Evolutionary conservation across 2,888 invertebrate genomes (phyloP), one percentile per base, ranked within the genome.

Genomic region (Cosmia trapezina): DNA sequence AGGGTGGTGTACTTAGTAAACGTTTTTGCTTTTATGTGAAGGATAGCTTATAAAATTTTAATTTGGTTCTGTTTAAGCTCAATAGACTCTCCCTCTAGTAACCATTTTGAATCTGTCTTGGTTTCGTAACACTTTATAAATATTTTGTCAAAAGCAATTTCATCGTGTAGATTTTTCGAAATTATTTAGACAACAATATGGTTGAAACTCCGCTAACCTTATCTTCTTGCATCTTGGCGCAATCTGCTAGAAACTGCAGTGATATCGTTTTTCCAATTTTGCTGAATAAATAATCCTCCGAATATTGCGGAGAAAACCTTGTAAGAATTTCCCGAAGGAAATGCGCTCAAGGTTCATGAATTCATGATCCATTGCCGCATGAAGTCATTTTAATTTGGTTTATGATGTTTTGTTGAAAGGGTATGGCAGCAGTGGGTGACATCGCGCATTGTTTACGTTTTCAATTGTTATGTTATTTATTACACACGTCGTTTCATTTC

Each of bases 391-490:
- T 61, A 49, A 66, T 73, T 70, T 70, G 54, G 28, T 79, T 83
- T 70, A 76, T 54, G 49, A 61, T 65, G 61, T 68, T 76, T 74
- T 68, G 54, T 70, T 33, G 51, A 51, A 66, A 60, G 64, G 51
- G 19, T 62, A 74, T 67, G 69, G 72, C 71, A 82, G 43, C 74
- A 59, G n/a, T 56, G 45, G 62, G 76, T 61, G 70, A 82, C 73
- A 70, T 82, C 77, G 73, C 73, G 37, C 61, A 77, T 82, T 80
- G 72, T 80, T 51, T 57, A 73, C 59, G n/a, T 62, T 78, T 76
- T 69, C 70, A 76, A 77, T 79, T 76, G 79, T 76, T 74, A 59
- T 74, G 78, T 79, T 72, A 70, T 74, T 78, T n/a, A n/a, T n/a
- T n/a, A n/a, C n/a, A 78, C 72, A 61, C 60, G 63, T 78, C 72